These are phyloP conservation scores for Suncus etruscus DNA, from an alignment of 2,113 vertebrate genomes.

Conservation along the genomic window DNA sequence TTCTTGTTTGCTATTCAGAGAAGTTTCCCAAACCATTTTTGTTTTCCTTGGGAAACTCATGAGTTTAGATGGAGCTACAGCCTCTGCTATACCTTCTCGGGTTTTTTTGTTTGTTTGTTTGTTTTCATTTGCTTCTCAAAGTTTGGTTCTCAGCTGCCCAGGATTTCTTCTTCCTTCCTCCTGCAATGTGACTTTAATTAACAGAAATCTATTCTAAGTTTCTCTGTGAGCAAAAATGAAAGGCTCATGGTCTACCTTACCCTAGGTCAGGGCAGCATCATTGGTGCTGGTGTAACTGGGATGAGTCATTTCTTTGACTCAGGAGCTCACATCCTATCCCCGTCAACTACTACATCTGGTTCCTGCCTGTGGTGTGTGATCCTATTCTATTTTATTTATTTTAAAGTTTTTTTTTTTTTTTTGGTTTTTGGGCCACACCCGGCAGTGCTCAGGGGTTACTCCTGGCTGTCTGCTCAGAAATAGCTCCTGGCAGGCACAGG, in stretches of 20 bases:
- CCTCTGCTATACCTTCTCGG: neutral
- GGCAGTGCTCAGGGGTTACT: too few relatives aligned
- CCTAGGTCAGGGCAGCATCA: neutral
- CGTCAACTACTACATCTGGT: too few relatives aligned
- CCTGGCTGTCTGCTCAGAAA: too few relatives aligned
- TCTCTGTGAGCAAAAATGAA: neutral
- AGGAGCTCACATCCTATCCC: neutral
- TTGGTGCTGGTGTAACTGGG: neutral
- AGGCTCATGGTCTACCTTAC: neutral
- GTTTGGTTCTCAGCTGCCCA: neutral
- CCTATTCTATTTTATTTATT: too few relatives aligned
- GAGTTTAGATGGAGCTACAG: neutral
- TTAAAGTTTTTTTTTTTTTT: too few relatives aligned
- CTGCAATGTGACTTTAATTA: neutral
- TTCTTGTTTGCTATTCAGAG: neutral
- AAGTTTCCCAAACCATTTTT: neutral
- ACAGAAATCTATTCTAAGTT: neutral
- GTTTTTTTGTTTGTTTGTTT: neutral
- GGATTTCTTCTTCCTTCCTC: neutral
- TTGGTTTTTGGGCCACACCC: too few relatives aligned
- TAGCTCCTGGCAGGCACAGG: too few relatives aligned
- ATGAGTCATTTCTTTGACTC: neutral
- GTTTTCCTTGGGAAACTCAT: neutral
- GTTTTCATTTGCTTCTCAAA: neutral
- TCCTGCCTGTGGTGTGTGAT: too few relatives aligned